Evolutionary conservation across 2,888 invertebrate genomes (phyloP).

Genomic region (Parthenolecanium corni): DNA sequence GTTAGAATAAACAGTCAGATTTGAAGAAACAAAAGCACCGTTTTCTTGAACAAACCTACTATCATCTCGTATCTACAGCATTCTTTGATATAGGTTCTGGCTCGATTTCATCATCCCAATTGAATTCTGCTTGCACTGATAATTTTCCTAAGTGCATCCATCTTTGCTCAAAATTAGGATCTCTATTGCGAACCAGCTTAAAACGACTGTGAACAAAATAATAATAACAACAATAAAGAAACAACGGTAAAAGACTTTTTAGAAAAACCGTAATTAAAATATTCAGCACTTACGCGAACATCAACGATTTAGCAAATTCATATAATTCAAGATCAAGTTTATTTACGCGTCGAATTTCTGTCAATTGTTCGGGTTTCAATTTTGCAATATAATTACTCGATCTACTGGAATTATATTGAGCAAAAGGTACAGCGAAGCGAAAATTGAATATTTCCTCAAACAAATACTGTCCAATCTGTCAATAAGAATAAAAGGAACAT

Average conservation of each 20-base stretch:
- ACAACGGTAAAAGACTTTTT: too few relatives aligned
- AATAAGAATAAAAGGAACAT: too few relatives aligned
- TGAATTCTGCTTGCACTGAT: constrained; percentile 66
- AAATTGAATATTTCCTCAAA: constrained; percentile 90
- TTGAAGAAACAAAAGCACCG: too few relatives aligned
- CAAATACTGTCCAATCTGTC: constrained; percentile 76
- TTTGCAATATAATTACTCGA: constrained; percentile 70
- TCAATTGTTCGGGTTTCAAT: constrained; percentile 60
- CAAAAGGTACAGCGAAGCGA: constrained; percentile 77
- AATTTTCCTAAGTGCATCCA: constrained; percentile 76
- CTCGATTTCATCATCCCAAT: constrained; percentile 48
- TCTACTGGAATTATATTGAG: constrained; percentile 83
- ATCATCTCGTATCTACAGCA: constrained; percentile 26
- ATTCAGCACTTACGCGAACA: constrained; percentile 51
- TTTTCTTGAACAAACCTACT: too few relatives aligned
- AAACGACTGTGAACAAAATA: constrained; percentile 63
- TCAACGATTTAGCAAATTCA: constrained; percentile 77
- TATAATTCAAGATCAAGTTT: constrained; percentile 85
- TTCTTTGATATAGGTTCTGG: constrained; percentile 30
- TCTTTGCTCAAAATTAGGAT: constrained; percentile 67
- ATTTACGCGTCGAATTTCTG: constrained; percentile 68
- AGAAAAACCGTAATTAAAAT: too few relatives aligned
- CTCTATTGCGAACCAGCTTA: constrained; percentile 63
- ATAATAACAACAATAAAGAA: too few relatives aligned
- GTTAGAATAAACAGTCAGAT: too few relatives aligned